phyloP scores from a whole-genome alignment of 1,140 invertebrate species.

The Procambarus virginalis region DNA sequence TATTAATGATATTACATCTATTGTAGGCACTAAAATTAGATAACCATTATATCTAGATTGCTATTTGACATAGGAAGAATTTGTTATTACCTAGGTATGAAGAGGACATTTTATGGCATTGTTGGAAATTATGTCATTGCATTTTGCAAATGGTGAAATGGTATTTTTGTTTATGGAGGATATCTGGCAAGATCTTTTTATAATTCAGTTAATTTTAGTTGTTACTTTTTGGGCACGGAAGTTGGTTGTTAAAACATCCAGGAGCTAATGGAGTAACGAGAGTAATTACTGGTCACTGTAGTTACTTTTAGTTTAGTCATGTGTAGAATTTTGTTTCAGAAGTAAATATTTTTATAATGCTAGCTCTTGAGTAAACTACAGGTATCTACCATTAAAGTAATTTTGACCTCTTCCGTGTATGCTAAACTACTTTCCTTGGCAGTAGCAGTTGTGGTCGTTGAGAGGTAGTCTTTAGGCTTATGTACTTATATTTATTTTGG shows the following conservation, averaged over 20 bases:
- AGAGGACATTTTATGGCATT: too few relatives aligned
- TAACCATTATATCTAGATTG: too few relatives aligned
- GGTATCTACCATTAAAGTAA: neutral
- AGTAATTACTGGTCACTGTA: neutral
- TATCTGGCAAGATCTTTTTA: neutral
- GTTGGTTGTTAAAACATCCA: neutral
- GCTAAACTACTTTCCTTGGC: neutral
- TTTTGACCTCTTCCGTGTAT: neutral
- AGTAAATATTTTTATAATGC: neutral
- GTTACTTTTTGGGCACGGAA: neutral
- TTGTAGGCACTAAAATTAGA: too few relatives aligned
- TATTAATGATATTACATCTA: too few relatives aligned
- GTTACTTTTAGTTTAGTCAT: neutral
- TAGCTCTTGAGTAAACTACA: neutral
- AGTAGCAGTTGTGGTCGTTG: neutral
- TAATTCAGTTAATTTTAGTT: neutral
- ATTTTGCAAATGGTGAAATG: too few relatives aligned
- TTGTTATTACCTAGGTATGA: too few relatives aligned
- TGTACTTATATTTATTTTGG: neutral
- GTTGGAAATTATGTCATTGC: too few relatives aligned
- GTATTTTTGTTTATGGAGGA: too few relatives aligned
- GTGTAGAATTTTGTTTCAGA: too few relatives aligned
- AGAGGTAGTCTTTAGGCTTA: neutral
- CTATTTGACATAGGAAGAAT: too few relatives aligned
- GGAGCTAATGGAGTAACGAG: neutral